Conservation (phyloP, 2,797 vertebrate genomes). For the Carcharodon carcharias region DNA sequence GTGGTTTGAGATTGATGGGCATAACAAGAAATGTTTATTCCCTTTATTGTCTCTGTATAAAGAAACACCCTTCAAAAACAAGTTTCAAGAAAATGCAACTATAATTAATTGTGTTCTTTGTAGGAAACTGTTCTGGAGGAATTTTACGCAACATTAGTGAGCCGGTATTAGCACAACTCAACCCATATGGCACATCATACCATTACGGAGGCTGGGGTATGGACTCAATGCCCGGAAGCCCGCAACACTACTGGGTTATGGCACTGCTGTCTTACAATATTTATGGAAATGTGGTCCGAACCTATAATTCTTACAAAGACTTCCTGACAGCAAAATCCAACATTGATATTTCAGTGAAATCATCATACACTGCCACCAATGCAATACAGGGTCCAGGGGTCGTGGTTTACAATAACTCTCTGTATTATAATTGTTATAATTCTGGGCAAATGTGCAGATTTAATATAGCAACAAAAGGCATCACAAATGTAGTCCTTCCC, state of each 20-base stretch:
- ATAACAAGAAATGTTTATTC: neutral
- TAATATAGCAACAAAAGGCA: slow-evolving; percentile 47
- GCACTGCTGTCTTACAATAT: slow-evolving; percentile 47
- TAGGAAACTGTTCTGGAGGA: slow-evolving; percentile 49
- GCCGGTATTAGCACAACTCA: slow-evolving; percentile 51
- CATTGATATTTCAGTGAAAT: slow-evolving; percentile 46
- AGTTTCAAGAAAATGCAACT: neutral
- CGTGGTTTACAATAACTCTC: slow-evolving; percentile 50
- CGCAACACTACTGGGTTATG: slow-evolving; percentile 54
- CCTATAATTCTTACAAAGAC: slow-evolving; percentile 52
- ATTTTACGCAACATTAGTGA: slow-evolving; percentile 54
- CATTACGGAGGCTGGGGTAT: slow-evolving; percentile 59
- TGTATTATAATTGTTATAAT: slow-evolving; percentile 58
- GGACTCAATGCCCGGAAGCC: slow-evolving; percentile 44
- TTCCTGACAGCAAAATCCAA: slow-evolving; percentile 52
- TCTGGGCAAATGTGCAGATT: slow-evolving; percentile 55
- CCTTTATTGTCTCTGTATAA: neutral
- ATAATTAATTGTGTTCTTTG: slow-evolving; percentile 16
- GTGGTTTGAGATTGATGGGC: neutral
- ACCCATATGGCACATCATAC: slow-evolving; percentile 47
- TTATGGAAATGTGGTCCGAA: slow-evolving; percentile 49
- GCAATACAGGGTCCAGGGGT: slow-evolving; percentile 56
- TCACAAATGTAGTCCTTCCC: slow-evolving; percentile 48
- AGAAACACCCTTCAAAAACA: neutral
- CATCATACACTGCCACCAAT: slow-evolving; percentile 43